Percentiles rank a stretch among this genome's conserved stretches.
These are phyloP conservation scores for Sinelater perroti DNA, from an alignment of 2,888 invertebrate genomes.

Conservation along the genomic window DNA sequence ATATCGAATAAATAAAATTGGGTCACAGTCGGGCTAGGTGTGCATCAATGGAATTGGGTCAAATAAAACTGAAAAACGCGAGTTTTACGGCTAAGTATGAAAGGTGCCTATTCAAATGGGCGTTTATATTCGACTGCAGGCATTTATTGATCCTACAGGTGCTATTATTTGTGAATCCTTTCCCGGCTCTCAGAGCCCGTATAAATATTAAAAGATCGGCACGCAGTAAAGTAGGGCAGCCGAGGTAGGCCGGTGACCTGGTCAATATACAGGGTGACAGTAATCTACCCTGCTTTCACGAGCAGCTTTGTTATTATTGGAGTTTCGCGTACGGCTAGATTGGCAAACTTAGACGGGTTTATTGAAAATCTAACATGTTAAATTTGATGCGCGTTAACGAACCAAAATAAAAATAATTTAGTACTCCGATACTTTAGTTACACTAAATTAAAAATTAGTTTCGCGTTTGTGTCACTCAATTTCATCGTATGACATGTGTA, in stretches of 20 bases:
- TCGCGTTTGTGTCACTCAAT: no score
- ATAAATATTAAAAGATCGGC: constrained; percentile 40
- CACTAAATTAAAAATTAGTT: no score
- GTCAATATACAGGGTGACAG: constrained; percentile 40
- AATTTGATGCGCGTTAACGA: no score
- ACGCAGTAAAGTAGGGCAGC: constrained; percentile 45
- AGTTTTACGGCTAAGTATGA: constrained; percentile 29
- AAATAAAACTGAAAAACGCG: constrained; percentile 32
- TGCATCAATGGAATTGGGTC: constrained; percentile 30
- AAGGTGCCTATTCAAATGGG: constrained; percentile 34
- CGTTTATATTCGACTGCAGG: constrained; percentile 36
- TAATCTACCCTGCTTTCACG: no score
- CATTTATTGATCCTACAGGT: constrained; percentile 42
- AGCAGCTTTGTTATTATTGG: no score
- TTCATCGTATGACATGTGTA: no score
- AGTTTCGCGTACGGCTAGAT: no score
- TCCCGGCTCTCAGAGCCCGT: constrained; percentile 34
- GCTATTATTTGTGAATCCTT: constrained; percentile 42
- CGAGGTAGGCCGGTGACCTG: constrained; percentile 50
- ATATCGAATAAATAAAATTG: constrained; percentile 24
- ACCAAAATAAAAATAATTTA: no score
- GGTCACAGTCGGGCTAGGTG: constrained; percentile 17
- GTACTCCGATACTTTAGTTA: no score
- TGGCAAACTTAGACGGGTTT: no score
- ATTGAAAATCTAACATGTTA: no score